Conservation (phyloP, 30 jellyfish, hydroid and myxozoan genomes). For the Aurelia sp. region DNA sequence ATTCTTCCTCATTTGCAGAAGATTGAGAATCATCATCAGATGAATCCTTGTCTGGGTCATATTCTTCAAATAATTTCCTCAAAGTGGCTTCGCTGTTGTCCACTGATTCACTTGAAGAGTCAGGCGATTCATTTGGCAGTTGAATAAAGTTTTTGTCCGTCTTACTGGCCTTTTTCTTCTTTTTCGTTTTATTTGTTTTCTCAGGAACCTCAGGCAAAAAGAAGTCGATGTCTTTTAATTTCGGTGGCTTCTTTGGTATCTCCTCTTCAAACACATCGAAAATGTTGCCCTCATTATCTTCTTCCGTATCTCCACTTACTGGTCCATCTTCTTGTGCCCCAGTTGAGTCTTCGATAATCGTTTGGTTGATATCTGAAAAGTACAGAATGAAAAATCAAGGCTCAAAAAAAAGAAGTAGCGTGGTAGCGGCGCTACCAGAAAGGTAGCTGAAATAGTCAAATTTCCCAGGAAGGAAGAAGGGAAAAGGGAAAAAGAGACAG, state of each 20-base stretch:
- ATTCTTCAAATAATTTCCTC: conserved; percentile 36
- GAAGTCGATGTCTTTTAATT: conserved; percentile 49
- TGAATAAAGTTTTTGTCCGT: neutral
- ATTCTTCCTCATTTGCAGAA: neutral
- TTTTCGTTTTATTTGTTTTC: conserved; percentile 1
- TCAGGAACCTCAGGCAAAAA: conserved; percentile 27
- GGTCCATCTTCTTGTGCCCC: neutral
- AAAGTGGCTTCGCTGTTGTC: conserved; percentile 63
- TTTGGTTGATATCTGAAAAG: too few relatives aligned
- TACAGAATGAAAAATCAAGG: too few relatives aligned
- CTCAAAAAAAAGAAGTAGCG: too few relatives aligned
- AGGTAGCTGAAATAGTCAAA: too few relatives aligned
- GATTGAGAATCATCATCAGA: conserved; percentile 10
- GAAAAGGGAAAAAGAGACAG: too few relatives aligned
- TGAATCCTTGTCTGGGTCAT: conserved; percentile 17
- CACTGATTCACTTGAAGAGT: conserved; percentile 38
- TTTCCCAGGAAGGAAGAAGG: too few relatives aligned
- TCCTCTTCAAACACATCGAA: conserved; percentile 13
- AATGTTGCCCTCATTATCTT: neutral
- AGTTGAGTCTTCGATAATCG: too few relatives aligned
- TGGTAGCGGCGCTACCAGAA: too few relatives aligned
- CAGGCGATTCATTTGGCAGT: neutral
- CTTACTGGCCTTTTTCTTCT: conserved; percentile 1
- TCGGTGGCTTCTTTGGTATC: conserved; percentile 57
- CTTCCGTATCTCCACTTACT: neutral